Evolutionary conservation across 2,797 vertebrate species (phyloP).

Genomic region (Ataeniobius toweri): DNA sequence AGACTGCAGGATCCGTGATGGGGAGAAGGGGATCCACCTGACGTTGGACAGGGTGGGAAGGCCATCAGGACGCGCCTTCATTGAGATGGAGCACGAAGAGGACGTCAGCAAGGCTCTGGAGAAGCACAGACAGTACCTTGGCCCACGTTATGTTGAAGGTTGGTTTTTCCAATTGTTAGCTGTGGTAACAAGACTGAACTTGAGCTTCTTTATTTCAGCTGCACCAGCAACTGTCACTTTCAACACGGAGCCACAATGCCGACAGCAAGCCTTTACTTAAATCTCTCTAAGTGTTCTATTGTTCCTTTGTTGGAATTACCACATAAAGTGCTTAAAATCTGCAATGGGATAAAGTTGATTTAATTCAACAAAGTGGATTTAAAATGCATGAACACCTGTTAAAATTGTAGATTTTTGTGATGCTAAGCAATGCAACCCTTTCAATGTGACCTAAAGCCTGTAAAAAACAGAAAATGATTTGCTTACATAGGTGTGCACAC

Average conservation of each 20-base stretch:
- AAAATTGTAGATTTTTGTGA: neutral
- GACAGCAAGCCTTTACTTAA: too few relatives aligned
- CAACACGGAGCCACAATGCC: too few relatives aligned
- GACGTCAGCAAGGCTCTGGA: slow-evolving; percentile 91
- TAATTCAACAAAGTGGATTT: neutral
- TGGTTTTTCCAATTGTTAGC: neutral
- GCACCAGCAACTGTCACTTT: too few relatives aligned
- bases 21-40: slow-evolving; percentile 88
- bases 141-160: slow-evolving; percentile 94
- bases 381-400: neutral
- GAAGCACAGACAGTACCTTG: slow-evolving; percentile 90
- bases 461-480: too few relatives aligned
- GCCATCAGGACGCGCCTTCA: slow-evolving; percentile 87
- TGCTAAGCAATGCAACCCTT: too few relatives aligned
- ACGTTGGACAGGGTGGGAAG: slow-evolving; percentile 83
- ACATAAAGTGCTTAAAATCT: neutral
- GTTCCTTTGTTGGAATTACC: too few relatives aligned
- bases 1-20: slow-evolving; percentile 89
- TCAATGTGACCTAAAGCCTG: too few relatives aligned
- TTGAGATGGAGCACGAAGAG: slow-evolving; percentile 89
- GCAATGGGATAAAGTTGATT: neutral
- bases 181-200: neutral
- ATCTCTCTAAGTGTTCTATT: too few relatives aligned
- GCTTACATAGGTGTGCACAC: too few relatives aligned
- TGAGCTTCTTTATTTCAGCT: too few relatives aligned